phyloP scores from a whole-genome alignment of 2,797 vertebrate genomes.

The Catamblyrhynchus diadema region DNA sequence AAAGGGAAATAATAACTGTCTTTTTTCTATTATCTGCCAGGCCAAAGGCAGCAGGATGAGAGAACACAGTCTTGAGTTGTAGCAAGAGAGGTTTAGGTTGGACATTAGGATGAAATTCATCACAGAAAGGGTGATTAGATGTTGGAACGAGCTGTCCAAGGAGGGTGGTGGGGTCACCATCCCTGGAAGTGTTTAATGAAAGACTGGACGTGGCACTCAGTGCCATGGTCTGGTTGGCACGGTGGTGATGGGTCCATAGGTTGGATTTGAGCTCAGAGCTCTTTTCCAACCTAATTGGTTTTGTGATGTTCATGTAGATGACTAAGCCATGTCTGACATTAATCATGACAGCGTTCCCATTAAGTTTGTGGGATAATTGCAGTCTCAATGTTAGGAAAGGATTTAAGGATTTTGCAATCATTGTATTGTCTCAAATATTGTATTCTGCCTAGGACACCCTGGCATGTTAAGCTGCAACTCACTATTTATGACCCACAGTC shows the following conservation, averaged over 20 bases:
- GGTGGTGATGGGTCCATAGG: neutral
- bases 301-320: neutral
- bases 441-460: neutral
- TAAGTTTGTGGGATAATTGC: neutral
- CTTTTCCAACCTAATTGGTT: neutral
- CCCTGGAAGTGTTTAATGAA: neutral
- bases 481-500: neutral
- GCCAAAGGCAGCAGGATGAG: neutral
- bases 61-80: neutral
- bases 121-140: neutral
- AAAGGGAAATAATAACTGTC: neutral
- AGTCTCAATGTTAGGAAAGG: neutral
- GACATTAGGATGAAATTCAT: neutral
- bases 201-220: neutral
- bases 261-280: neutral
- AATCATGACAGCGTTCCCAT: neutral
- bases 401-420: conserved; percentile 10
- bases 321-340: neutral
- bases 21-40: neutral
- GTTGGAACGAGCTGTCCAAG: neutral
- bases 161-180: neutral
- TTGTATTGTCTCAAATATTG: neutral
- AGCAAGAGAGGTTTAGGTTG: neutral
- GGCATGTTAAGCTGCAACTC: neutral
- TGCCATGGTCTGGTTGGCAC: neutral